phyloP scores from a whole-genome alignment of 1,140 invertebrate species.

The Bombus pyrosoma region DNA sequence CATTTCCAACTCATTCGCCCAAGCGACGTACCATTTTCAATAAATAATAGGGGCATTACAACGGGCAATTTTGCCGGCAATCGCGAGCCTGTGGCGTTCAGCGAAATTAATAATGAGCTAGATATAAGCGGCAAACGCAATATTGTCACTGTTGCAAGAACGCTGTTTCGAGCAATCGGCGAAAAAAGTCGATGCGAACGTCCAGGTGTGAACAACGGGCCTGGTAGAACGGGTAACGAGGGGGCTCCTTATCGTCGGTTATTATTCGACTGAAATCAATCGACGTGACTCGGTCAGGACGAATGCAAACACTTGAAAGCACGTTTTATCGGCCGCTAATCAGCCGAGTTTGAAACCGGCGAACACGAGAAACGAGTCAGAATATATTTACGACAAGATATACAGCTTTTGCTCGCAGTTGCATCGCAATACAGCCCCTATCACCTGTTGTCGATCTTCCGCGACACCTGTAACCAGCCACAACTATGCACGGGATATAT shows the following conservation, averaged over 20 bases:
- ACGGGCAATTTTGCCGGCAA: constrained; percentile 8
- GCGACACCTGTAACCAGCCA: constrained; percentile 45
- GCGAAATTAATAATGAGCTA: constrained; percentile 46
- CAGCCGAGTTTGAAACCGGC: constrained; percentile 22
- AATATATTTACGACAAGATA: neutral
- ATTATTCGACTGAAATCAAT: constrained; percentile 65
- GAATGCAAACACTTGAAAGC: constrained; percentile 50
- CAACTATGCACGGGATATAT: neutral
- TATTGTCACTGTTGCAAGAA: constrained; percentile 48
- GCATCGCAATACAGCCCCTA: neutral
- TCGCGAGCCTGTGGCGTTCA: neutral
- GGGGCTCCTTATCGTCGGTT: constrained; percentile 61
- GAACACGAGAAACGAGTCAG: neutral
- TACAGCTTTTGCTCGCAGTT: neutral
- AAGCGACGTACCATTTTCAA: neutral
- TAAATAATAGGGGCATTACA: constrained; percentile 6
- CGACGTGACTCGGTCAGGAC: constrained; percentile 23
- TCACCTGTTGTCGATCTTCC: constrained; percentile 37
- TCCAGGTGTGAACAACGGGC: constrained; percentile 61
- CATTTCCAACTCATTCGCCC: neutral
- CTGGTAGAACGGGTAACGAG: constrained; percentile 24
- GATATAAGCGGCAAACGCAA: constrained; percentile 63
- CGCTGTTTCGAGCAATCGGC: constrained; percentile 52
- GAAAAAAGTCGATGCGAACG: constrained; percentile 68
- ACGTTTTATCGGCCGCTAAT: constrained; percentile 55